A percentile compares a stretch with the other conserved stretches of the same genome.
Evolutionary conservation across 2,797 vertebrate species (phyloP).

Genomic region (Semotilus atromaculatus): DNA sequence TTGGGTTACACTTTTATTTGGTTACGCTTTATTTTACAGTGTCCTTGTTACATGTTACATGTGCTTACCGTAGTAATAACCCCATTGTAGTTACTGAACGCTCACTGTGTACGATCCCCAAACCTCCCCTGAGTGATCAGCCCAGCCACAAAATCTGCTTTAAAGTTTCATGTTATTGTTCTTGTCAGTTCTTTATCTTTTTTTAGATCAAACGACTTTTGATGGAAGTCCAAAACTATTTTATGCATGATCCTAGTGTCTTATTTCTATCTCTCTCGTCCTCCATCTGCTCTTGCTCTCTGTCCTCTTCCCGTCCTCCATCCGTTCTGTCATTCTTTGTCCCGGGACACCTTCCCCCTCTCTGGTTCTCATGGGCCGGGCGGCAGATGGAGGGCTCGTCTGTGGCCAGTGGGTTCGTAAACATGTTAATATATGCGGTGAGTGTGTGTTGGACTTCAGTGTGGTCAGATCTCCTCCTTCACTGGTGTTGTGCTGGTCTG

Average conservation of each 20-base stretch:
- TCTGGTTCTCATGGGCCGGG: constrained; percentile 41
- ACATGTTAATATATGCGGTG: constrained; percentile 69
- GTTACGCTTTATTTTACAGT: no score
- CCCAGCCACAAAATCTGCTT: no score
- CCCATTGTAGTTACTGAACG: no score
- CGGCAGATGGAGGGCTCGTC: constrained; percentile 74
- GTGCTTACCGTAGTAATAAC: no score
- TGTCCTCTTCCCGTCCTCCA: constrained; percentile 28
- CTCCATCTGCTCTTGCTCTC: constrained; percentile 23
- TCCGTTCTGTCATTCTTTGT: constrained; percentile 7
- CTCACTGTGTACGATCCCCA: no score
- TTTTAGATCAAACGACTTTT: no score
- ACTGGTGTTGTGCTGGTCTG: constrained; percentile 62
- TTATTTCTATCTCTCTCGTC: neutral
- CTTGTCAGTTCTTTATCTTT: no score
- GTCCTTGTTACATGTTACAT: no score
- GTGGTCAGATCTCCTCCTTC: constrained; percentile 51
- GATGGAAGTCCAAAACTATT: no score
- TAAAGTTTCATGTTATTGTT: no score
- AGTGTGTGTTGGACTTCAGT: constrained; percentile 79
- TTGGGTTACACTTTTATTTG: no score
- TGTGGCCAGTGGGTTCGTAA: constrained; percentile 39
- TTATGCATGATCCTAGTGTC: neutral
- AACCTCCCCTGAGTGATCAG: no score
- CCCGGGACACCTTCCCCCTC: neutral